A percentile compares a stretch with the other conserved stretches of the same genome.
Conservation (phyloP, 2,888 invertebrate species). For the Monopis laevigella region DNA sequence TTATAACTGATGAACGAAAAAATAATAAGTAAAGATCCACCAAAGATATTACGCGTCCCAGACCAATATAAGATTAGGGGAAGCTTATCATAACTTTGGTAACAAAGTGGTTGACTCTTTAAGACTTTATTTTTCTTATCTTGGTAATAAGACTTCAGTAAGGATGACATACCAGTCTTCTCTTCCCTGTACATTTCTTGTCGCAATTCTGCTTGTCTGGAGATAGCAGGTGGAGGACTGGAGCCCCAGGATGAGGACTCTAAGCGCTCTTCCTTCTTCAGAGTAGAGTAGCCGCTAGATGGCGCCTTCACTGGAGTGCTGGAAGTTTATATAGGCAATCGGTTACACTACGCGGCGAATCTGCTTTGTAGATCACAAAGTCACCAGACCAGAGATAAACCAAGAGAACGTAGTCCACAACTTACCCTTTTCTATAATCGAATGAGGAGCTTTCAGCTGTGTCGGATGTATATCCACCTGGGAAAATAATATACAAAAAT, state of each 20-base stretch:
- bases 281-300: conserved; percentile 55
- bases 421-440: conserved; percentile 55
- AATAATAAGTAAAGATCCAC: too few relatives aligned
- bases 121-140: too few relatives aligned
- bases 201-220: conserved; percentile 32
- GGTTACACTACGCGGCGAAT: not conserved
- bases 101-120: too few relatives aligned
- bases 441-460: conserved; percentile 59
- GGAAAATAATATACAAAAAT: conserved; percentile 18
- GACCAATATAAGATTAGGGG: too few relatives aligned
- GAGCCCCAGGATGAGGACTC: conserved; percentile 47
- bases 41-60: too few relatives aligned
- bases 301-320: conserved; percentile 50
- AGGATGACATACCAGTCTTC: conserved; percentile 35
- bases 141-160: too few relatives aligned
- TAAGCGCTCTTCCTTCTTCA: conserved; percentile 48
- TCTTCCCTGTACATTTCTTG: conserved; percentile 39
- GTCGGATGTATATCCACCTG: conserved; percentile 59
- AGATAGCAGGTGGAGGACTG: conserved; percentile 30
- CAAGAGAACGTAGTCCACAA: conserved; percentile 1
- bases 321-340: conserved; percentile 10
- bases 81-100: too few relatives aligned
- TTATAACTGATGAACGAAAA: too few relatives aligned
- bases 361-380: not conserved
- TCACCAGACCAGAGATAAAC: not conserved